phyloP scores from a whole-genome alignment of 1,140 invertebrate genomes.

The Polypedilum vanderplanki region DNA sequence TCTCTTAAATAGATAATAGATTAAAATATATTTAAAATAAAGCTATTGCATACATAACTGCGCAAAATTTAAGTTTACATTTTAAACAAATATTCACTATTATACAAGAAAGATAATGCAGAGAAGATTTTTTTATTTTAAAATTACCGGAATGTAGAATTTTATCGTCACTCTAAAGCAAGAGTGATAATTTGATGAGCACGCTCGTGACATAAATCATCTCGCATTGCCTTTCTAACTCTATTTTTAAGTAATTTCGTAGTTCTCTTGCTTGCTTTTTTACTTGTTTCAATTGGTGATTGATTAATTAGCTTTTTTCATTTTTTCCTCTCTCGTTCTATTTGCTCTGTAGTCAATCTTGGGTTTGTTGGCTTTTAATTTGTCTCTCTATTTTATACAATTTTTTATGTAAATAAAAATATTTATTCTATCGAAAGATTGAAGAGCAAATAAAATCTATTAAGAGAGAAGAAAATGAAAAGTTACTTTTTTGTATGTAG shows the following conservation, averaged over 20 bases:
- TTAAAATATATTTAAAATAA: too few species aligned
- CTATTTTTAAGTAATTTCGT: constrained; percentile 3
- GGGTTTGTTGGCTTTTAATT: too few species aligned
- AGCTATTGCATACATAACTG: too few species aligned
- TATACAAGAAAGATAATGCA: too few species aligned
- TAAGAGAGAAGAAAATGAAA: neutral
- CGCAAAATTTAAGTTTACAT: too few species aligned
- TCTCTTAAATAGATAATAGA: too few species aligned
- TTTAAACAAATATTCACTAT: too few species aligned
- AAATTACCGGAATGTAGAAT: too few species aligned
- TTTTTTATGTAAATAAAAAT: neutral
- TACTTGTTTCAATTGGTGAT: constrained; percentile 12
- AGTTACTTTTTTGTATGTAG: neutral
- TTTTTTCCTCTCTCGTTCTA: neutral
- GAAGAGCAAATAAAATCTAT: neutral
- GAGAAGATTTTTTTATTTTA: too few species aligned
- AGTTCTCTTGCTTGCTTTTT: neutral
- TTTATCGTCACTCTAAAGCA: too few species aligned
- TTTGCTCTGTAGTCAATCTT: neutral
- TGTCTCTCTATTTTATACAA: neutral
- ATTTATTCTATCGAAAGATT: neutral
- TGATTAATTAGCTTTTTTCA: neutral
- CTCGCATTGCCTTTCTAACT: neutral
- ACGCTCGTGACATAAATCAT: constrained; percentile 17
- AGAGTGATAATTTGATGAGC: constrained; percentile 11